Percentiles rank a stretch among this genome's conserved stretches.
These are phyloP conservation scores for Sminthopsis crassicaudata DNA, from an alignment of 2,113 vertebrate genomes.

Conservation along the genomic window DNA sequence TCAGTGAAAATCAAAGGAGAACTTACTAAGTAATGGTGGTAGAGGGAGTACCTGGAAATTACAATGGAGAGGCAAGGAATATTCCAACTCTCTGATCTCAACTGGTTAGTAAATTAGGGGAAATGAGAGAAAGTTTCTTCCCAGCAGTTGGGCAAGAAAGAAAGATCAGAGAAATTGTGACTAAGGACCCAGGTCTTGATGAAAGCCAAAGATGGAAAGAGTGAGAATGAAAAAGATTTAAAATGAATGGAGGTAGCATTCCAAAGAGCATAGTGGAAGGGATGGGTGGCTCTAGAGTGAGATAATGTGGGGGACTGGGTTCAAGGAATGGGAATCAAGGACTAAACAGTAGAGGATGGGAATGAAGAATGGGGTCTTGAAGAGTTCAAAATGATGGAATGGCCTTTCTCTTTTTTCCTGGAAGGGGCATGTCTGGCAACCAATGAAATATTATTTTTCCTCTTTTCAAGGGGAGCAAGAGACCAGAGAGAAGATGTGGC, in stretches of 20 bases:
- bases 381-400: no score
- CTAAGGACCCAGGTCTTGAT: not conserved
- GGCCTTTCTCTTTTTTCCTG: no score
- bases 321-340: not conserved
- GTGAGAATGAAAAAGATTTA: not conserved
- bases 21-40: not conserved
- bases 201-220: not conserved
- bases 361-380: no score
- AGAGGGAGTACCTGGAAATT: not conserved
- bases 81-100: not conserved
- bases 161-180: not conserved
- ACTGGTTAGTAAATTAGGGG: not conserved
- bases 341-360: not conserved
- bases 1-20: not conserved
- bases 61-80: not conserved
- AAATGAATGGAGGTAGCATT: not conserved
- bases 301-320: not conserved
- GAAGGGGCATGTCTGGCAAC: no score
- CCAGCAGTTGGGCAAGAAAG: not conserved
- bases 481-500: no score
- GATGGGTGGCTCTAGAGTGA: not conserved
- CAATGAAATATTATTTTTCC: no score
- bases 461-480: no score
- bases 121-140: not conserved
- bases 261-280: not conserved